Conservation (phyloP, 2,888 invertebrate genomes). For the Agrotis ipsilon region DNA sequence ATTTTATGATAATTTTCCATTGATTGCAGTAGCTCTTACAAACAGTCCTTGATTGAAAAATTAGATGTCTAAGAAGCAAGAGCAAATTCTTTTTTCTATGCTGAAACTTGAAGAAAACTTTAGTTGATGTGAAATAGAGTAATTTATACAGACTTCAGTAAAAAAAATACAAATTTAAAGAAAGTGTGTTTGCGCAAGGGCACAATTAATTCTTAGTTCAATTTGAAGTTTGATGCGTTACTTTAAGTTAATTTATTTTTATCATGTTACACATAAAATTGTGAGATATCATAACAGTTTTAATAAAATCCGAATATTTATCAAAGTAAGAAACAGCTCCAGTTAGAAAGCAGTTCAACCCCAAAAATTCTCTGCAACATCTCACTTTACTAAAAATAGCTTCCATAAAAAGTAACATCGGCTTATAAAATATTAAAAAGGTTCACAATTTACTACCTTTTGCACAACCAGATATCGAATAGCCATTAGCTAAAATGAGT, state of each 20-base stretch:
- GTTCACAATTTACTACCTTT: slow-evolving; percentile 46
- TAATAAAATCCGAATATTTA: background rate
- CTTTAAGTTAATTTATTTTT: no score
- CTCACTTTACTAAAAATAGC: slow-evolving; percentile 30
- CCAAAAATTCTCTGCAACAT: background rate
- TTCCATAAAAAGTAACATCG: slow-evolving; percentile 40
- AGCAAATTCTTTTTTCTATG: background rate
- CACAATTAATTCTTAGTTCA: no score
- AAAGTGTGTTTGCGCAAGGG: background rate
- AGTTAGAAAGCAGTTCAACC: background rate
- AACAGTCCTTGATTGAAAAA: background rate
- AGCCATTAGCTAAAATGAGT: slow-evolving; percentile 53
- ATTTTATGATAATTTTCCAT: slow-evolving; percentile 6
- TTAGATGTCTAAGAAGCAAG: no score
- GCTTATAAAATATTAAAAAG: slow-evolving; percentile 52
- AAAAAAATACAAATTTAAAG: background rate
- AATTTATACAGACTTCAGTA: background rate
- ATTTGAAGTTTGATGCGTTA: no score
- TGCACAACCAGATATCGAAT: slow-evolving; percentile 49
- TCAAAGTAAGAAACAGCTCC: background rate
- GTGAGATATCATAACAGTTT: no score
- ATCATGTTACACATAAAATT: no score
- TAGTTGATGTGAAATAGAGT: background rate
- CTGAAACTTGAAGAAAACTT: background rate
- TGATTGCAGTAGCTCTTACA: background rate